Evolutionary conservation across 2,113 vertebrate genomes (phyloP).

Genomic region (Girardinichthys multiradiatus): DNA sequence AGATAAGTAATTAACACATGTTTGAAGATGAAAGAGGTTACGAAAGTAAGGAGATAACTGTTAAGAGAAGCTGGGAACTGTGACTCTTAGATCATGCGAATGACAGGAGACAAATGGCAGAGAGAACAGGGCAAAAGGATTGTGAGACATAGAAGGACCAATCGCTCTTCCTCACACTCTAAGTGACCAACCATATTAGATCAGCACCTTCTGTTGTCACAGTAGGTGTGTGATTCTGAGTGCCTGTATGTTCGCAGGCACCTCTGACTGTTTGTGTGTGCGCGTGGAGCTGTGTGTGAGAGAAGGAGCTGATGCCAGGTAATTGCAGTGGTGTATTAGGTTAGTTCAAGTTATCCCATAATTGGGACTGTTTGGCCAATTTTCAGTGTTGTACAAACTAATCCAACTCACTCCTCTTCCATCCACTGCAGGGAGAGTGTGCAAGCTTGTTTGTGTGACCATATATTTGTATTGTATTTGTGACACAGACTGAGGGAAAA

Average conservation of each 20-base stretch:
- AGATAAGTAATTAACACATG: not conserved
- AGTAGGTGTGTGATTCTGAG: slow-evolving; percentile 63
- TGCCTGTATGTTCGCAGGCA: slow-evolving; percentile 48
- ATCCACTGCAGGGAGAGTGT: slow-evolving; percentile 43
- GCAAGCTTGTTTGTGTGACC: slow-evolving; percentile 31
- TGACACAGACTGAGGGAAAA: slow-evolving; percentile 1
- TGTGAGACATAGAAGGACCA: slow-evolving; percentile 63
- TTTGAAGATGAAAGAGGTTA: slow-evolving; percentile 21
- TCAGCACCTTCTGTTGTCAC: slow-evolving; percentile 78
- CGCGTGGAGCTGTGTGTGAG: slow-evolving; percentile 29
- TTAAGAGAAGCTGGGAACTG: slow-evolving; percentile 29
- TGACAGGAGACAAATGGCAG: slow-evolving; percentile 65
- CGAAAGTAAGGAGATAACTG: slow-evolving; percentile 34
- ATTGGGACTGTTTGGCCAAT: slow-evolving; percentile 84
- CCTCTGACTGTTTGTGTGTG: slow-evolving; percentile 42
- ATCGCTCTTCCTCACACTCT: slow-evolving; percentile 70
- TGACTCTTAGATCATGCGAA: slow-evolving; percentile 31
- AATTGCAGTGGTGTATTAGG: slow-evolving; percentile 83
- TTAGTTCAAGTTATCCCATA: slow-evolving; percentile 79
- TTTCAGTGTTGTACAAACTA: slow-evolving; percentile 81
- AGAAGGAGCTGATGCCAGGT: slow-evolving; percentile 72
- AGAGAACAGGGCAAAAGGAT: slow-evolving; percentile 62
- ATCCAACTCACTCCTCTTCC: slow-evolving; percentile 73
- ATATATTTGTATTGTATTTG: slow-evolving; percentile 25
- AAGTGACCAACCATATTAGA: slow-evolving; percentile 77